Conservation (phyloP, 2,113 vertebrate genomes). For the Cyanoliseus patagonus region DNA sequence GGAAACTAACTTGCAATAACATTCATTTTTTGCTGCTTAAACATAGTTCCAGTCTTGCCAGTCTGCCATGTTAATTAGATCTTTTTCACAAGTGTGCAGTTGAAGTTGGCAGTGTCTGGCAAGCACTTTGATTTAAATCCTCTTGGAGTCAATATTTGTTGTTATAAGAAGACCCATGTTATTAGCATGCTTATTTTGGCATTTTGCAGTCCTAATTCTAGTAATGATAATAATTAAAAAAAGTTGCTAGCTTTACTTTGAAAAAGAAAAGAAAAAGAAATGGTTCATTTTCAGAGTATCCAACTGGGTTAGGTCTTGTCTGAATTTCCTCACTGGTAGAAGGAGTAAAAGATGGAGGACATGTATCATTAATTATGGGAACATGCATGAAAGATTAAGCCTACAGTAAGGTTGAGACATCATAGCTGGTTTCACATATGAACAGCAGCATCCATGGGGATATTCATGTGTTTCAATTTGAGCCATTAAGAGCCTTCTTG, state of each 20-base stretch:
- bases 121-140: conserved; percentile 39
- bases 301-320: not conserved
- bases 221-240: not conserved
- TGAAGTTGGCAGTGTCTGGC: not conserved
- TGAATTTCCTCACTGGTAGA: not conserved
- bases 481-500: not conserved
- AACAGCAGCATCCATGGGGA: not conserved
- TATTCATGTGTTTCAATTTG: not conserved
- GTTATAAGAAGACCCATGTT: not conserved
- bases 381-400: not conserved
- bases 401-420: not conserved
- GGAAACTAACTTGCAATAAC: conserved; percentile 1
- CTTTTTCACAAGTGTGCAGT: conserved; percentile 26
- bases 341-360: not conserved
- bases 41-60: not conserved
- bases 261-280: not conserved
- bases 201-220: conserved; percentile 11
- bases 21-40: not conserved
- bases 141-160: conserved; percentile 30
- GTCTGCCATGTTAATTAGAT: conserved; percentile 17
- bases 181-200: not conserved
- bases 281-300: not conserved
- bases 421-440: not conserved
- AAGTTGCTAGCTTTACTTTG: not conserved
- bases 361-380: not conserved